A percentile compares a stretch with the other conserved stretches of the same genome.
phyloP scores from a whole-genome alignment of 2,113 vertebrate species.

The Nestor notabilis region DNA sequence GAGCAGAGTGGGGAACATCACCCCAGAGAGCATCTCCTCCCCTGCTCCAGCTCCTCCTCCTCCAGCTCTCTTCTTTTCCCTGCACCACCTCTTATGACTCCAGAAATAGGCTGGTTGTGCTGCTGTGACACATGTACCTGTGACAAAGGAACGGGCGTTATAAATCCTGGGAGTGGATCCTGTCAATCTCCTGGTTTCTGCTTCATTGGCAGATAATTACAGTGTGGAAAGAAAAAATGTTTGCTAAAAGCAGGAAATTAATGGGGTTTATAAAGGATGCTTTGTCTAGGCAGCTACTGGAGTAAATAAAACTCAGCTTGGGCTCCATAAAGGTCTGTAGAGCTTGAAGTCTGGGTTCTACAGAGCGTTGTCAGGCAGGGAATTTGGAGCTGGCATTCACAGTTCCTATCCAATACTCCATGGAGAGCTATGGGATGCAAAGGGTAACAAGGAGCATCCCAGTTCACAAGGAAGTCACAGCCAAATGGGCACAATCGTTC shows the following conservation, averaged over 20 bases:
- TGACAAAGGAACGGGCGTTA: background rate
- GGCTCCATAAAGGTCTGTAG: background rate
- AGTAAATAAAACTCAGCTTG: constrained; percentile 15
- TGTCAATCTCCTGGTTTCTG: background rate
- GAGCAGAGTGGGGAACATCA: background rate
- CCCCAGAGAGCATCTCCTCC: background rate
- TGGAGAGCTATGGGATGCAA: background rate
- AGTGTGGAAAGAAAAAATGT: background rate
- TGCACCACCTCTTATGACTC: background rate
- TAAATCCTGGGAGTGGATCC: background rate
- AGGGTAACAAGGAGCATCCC: background rate
- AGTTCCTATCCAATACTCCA: background rate
- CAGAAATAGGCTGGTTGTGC: background rate
- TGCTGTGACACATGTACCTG: background rate
- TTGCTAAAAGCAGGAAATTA: background rate
- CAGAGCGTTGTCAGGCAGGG: background rate
- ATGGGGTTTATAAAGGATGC: constrained; percentile 19
- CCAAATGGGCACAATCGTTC: background rate
- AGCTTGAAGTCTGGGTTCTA: background rate
- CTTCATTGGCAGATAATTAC: constrained; percentile 10
- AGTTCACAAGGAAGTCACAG: fast-evolving
- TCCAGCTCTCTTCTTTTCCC: background rate
- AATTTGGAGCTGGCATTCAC: background rate
- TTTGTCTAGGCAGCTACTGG: constrained; percentile 20
- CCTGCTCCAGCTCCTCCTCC: background rate